Percentiles rank a stretch among this genome's conserved stretches.
Conservation (phyloP, 1,140 invertebrate species). For the Listronotus bonariensis region DNA sequence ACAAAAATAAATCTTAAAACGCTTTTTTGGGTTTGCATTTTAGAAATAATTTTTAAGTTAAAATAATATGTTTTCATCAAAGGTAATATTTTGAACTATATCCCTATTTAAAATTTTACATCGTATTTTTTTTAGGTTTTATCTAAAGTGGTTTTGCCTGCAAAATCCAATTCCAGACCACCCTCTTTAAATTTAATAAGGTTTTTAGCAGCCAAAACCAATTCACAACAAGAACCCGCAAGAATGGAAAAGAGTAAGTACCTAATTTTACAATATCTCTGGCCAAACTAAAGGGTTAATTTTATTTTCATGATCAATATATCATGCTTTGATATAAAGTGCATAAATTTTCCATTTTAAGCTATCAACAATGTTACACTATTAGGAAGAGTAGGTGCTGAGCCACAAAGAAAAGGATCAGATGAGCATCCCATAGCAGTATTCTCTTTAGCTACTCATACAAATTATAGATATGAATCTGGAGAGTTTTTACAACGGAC, state of each 20-base stretch:
- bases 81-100: too few relatives aligned
- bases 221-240: constrained; percentile 22
- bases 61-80: too few relatives aligned
- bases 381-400: constrained; percentile 82
- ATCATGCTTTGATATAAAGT: background rate
- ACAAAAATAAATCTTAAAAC: too few relatives aligned
- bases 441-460: constrained; percentile 89
- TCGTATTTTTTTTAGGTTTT: too few relatives aligned
- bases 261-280: background rate
- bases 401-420: constrained; percentile 82
- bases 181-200: too few relatives aligned
- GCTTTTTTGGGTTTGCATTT: too few relatives aligned
- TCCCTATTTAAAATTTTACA: too few relatives aligned
- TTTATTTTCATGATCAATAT: background rate
- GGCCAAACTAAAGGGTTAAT: too few relatives aligned
- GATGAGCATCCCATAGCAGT: constrained; percentile 83
- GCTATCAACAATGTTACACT: constrained; percentile 87
- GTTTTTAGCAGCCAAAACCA: background rate
- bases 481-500: constrained; percentile 83
- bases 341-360: constrained; percentile 57
- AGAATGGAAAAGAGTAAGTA: constrained; percentile 23
- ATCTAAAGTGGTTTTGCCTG: too few relatives aligned
- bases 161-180: too few relatives aligned
- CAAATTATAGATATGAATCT: constrained; percentile 77
- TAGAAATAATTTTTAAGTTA: too few relatives aligned